Base-by-base conservation (phyloP, 2,888 invertebrate species). In the Leptothorax acervorum region DNA sequence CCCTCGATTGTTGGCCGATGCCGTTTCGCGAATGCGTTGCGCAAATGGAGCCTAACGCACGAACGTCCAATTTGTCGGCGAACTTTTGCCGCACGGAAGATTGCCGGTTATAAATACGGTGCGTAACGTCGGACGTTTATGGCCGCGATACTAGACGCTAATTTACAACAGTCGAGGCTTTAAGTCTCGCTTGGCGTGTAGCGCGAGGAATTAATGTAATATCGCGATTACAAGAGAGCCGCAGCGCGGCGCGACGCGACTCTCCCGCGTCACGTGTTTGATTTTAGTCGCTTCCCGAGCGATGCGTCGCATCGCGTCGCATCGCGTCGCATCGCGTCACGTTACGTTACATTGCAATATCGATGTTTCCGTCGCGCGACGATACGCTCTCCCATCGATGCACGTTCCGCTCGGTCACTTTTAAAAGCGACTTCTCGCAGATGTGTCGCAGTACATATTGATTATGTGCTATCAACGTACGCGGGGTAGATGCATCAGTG, bases 41-140 rank as follows among this genome's bases (percentile, higher is more conserved):
- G 35, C 53, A 84, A 81, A 86, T 62, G 76, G 62, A 88, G 66
- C 68, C 70, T 70, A 86, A 48, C 84, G 83, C 83, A 63, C 48
- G 84, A 87, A 83, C 86, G 71, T 88, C 83, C 90, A 90, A 89
- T 89, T 89, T 90, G 90, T 89, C 87, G 89, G 90, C 71, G 79
- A 83, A 89, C 90, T 90, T 90, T 86, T 85, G 85, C 48, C 79
- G 75, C 78, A 60, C 85, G 42, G 53, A 55, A 39, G 83, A 85
- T 88, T 85, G 84, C 79, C 42, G 68, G 85, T 83, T 90, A 74
- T 89, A 90, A 90, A 89, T 88, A 88, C 84, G 75, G 71, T 35
- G 84, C 78, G 74, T 90, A 90, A 86, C 82, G 70, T 76, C 82
- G 65, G 90, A 90, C 90, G 84, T 90, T 90, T 90, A 89, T 74